Conservation (phyloP, 2,888 invertebrate genomes). For the Nomada flava region DNA sequence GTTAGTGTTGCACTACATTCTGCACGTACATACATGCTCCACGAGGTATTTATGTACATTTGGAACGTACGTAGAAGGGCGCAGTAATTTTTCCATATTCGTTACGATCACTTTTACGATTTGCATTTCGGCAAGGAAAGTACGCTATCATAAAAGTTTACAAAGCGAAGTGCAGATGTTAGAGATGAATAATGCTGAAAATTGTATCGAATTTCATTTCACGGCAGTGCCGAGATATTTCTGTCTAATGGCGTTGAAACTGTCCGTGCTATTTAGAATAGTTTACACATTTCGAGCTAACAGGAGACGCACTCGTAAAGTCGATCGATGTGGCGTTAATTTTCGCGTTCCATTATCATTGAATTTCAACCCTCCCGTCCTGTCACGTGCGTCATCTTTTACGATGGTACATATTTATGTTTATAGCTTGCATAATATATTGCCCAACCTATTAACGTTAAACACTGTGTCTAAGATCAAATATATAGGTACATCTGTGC, state of each 20-base stretch:
- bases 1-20: not conserved
- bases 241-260: not conserved
- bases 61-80: not conserved
- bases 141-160: not conserved
- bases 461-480: no score
- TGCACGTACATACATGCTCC: not conserved
- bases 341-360: conserved; percentile 17
- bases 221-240: not conserved
- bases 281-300: conserved; percentile 9
- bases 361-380: not conserved
- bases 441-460: not conserved
- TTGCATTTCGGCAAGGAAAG: not conserved
- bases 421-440: not conserved
- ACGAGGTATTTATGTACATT: not conserved
- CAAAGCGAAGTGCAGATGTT: not conserved
- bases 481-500: no score
- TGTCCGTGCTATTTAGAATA: not conserved
- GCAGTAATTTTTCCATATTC: not conserved
- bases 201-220: not conserved
- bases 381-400: not conserved
- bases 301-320: not conserved
- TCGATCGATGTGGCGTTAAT: conserved; percentile 16
- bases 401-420: not conserved
- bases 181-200: not conserved
- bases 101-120: not conserved